Base-by-base conservation (phyloP, 2,113 vertebrate species). In the Cottus gobio region DNA sequence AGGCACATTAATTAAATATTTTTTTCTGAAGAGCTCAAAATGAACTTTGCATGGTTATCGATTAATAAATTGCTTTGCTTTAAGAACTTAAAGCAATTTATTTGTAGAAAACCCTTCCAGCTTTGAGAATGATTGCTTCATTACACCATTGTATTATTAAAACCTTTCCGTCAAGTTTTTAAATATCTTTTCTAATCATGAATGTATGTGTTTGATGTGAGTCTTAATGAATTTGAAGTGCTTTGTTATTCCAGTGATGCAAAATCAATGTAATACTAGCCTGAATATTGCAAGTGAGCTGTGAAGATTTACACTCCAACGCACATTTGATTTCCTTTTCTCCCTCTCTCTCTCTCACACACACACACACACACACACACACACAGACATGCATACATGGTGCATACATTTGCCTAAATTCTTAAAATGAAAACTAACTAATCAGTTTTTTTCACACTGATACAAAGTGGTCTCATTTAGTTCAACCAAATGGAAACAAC, bases 181-280 rank as follows among this genome's bases (percentile, higher is more conserved):
- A 70, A 89, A 85, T 85, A 80, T 76, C 71, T 86, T 64, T 72
- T 87, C 87, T 83, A 74, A 82, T 84, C 78, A 76, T 79, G 69
- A 86, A 87, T 80, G 77, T 52, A 77, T 65, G 72, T 73, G 79
- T 71, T 80, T 84, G 79, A 88, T 75, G 73, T 78, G 64, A 75
- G 52, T 81, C 34, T 56, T 79, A 80, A 84, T 87, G 64, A 90
- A 77, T 74, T 80, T 10, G 42, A 82, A 79, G 36, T 62, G 36
- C 44, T 83, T 80, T 13, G 46, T 85, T 81, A 77, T 82, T 71
- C 65, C 37, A 76, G 71, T 90, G 85, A 91, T 89, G 89, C 76
- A 89, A 89, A 91, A 85, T 89, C 85, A 82, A 36, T 90, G 87
- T 90, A 84, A 91, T 80, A 85, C 62, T 36, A 24, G 60, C 15